phyloP scores from a whole-genome alignment of 2,797 vertebrate genomes.

The Craterocephalus amniculus region DNA sequence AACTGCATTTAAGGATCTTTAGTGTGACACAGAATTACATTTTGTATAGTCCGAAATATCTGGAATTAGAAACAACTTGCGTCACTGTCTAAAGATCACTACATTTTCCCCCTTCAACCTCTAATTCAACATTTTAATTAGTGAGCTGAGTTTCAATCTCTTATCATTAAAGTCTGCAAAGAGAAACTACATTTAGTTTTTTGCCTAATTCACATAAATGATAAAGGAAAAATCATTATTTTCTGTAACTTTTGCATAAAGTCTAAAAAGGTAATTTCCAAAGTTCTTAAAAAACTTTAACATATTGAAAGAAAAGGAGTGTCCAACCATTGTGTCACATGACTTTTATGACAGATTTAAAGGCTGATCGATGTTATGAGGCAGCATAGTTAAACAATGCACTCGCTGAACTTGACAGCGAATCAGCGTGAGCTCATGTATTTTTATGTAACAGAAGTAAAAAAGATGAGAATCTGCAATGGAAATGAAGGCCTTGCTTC shows the following conservation, averaged over 20 bases:
- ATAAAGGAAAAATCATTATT: background rate
- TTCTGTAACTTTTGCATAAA: background rate
- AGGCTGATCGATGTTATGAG: background rate
- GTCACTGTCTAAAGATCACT: background rate
- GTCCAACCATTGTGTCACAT: background rate
- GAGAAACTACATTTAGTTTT: background rate
- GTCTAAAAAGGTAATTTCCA: background rate
- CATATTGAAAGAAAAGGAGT: background rate
- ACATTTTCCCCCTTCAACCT: background rate
- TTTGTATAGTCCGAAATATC: background rate
- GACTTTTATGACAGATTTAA: background rate
- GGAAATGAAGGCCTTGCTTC: conserved; percentile 60
- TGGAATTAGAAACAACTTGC: background rate
- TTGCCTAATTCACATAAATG: background rate
- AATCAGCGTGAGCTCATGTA: conserved; percentile 37
- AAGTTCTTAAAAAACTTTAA: conserved; percentile 3
- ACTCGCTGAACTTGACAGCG: conserved; percentile 33
- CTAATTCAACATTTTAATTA: too few relatives aligned
- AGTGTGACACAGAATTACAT: background rate
- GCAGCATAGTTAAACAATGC: conserved; percentile 7
- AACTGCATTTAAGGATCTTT: background rate
- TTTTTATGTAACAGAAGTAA: conserved; percentile 66
- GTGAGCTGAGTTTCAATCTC: too few relatives aligned
- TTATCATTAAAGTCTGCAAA: background rate
- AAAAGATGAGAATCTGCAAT: conserved; percentile 69